These are phyloP conservation scores for Ectropis grisescens DNA, from an alignment of 1,140 invertebrate genomes.

Conservation along the genomic window DNA sequence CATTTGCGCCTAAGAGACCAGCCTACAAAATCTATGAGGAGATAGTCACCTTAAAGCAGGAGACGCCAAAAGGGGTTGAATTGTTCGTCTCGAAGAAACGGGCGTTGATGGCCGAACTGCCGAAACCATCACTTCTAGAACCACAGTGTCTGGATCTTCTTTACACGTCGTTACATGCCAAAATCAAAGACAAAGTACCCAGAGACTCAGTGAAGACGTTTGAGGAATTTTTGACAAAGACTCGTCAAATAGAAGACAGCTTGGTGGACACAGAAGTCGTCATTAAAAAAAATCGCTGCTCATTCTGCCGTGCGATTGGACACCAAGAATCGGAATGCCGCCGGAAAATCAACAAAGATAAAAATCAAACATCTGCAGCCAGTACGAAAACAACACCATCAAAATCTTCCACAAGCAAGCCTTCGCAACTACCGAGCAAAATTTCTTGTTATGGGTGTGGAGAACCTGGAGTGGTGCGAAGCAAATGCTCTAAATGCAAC, in stretches of 20 bases:
- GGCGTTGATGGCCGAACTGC: constrained; percentile 1
- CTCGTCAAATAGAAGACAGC: constrained; percentile 1
- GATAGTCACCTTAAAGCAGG: neutral
- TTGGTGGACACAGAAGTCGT: no score
- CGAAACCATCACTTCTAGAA: neutral
- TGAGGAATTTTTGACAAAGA: neutral
- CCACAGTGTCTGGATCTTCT: constrained; percentile 1
- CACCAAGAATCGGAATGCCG: constrained; percentile 1
- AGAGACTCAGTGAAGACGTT: neutral
- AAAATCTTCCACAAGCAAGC: no score
- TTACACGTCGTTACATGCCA: constrained; percentile 1
- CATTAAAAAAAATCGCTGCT: neutral
- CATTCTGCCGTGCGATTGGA: constrained; percentile 2
- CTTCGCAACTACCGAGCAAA: no score
- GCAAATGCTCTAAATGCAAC: neutral
- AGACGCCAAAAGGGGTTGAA: neutral
- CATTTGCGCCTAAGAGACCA: constrained; percentile 3
- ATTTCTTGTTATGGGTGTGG: no score
- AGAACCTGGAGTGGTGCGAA: no score
- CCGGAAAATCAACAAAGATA: constrained; percentile 1
- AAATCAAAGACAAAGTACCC: neutral
- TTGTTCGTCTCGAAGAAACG: no score
- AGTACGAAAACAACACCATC: no score
- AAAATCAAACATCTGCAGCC: no score
- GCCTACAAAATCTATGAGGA: constrained; percentile 1